Evolutionary conservation across 2,797 vertebrate species (phyloP).

Genomic region (Clarias platycephalus): DNA sequence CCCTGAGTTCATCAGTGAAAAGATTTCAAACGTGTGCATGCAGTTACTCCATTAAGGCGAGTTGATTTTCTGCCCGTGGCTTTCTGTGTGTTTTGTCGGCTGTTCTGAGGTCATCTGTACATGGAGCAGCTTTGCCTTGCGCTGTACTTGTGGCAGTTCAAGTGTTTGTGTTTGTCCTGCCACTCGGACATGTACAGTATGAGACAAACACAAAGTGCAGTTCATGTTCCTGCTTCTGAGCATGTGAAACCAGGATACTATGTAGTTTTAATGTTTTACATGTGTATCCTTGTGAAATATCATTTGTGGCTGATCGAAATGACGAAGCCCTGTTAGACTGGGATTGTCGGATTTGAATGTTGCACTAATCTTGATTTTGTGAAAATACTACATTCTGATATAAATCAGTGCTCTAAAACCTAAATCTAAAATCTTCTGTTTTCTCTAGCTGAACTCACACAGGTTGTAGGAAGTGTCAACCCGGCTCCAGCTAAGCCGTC

Average conservation of each 20-base stretch:
- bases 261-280: conserved; percentile 5
- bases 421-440: conserved; percentile 32
- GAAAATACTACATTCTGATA: background rate
- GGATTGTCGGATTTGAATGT: background rate
- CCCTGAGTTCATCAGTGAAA: background rate
- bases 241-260: conserved; percentile 49
- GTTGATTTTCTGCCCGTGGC: conserved; percentile 28
- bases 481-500: conserved; percentile 84
- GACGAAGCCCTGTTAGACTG: background rate
- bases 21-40: conserved; percentile 32
- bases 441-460: conserved; percentile 83
- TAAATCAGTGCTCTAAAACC: background rate
- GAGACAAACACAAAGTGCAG: conserved; percentile 62
- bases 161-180: conserved; percentile 45
- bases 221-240: conserved; percentile 43
- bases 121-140: conserved; percentile 18
- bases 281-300: conserved; percentile 9
- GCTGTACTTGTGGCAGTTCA: conserved; percentile 39
- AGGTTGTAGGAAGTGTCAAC: conserved; percentile 74
- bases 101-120: conserved; percentile 37
- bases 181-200: conserved; percentile 50
- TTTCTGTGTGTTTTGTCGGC: conserved; percentile 29
- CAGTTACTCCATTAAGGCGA: conserved; percentile 31
- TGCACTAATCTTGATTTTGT: background rate
- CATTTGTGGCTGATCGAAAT: background rate